phyloP scores from a whole-genome alignment of 2,888 invertebrate genomes.

The Pristionchus arcanus region DNA sequence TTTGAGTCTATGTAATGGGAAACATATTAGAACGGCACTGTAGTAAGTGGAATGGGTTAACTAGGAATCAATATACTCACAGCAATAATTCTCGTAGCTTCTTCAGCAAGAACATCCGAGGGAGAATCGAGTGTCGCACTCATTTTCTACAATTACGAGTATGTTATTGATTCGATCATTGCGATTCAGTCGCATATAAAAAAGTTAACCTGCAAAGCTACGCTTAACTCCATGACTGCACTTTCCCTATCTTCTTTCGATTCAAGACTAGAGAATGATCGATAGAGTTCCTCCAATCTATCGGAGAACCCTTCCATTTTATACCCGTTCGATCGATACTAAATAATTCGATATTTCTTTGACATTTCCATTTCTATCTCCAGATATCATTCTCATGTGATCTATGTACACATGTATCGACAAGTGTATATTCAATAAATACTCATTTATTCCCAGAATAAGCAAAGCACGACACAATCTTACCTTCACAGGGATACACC shows the following conservation, averaged over 20 bases:
- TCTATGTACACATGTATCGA: conserved; percentile 22
- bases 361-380: neutral
- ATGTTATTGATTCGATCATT: neutral
- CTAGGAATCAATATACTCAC: neutral
- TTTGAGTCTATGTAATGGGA: neutral
- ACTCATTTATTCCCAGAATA: conserved; percentile 25
- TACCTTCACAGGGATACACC: neutral
- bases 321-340: conserved; percentile 8
- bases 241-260: conserved; percentile 10
- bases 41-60: too few relatives aligned
- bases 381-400: conserved; percentile 16
- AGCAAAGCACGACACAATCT: conserved; percentile 1
- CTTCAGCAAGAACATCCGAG: conserved; percentile 39
- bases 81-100: conserved; percentile 43
- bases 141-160: conserved; percentile 17
- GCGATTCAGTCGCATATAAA: neutral
- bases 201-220: neutral
- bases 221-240: neutral
- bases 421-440: neutral
- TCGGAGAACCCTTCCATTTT: conserved; percentile 35
- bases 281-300: conserved; percentile 30
- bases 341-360: neutral
- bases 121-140: conserved; percentile 35
- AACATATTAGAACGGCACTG: neutral
- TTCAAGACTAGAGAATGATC: conserved; percentile 20